A percentile compares a stretch with the other conserved stretches of the same genome.
Conservation (phyloP, 1,140 invertebrate genomes). For the Apis laboriosa region DNA sequence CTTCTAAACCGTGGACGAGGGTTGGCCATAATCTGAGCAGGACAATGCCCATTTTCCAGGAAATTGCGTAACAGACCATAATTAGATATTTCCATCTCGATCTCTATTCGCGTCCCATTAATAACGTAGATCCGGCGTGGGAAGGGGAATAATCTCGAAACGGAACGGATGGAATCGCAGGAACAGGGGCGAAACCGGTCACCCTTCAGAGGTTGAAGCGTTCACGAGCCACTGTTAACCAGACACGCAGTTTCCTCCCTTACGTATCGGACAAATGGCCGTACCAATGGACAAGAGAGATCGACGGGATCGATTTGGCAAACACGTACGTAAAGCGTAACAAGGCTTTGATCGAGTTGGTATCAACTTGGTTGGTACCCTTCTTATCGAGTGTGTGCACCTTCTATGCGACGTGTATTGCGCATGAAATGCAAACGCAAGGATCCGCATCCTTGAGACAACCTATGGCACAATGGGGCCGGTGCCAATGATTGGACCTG, state of each 20-base stretch:
- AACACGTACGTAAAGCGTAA: background rate
- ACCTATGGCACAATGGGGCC: background rate
- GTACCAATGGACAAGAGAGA: background rate
- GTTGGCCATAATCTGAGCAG: background rate
- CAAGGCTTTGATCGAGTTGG: constrained; percentile 6
- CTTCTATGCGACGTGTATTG: background rate
- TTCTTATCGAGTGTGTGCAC: background rate
- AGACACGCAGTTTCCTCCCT: background rate
- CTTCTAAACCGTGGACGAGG: background rate
- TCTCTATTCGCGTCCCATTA: constrained; percentile 44
- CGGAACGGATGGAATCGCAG: constrained; percentile 39
- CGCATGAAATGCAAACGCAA: constrained; percentile 1
- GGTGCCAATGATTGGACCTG: background rate
- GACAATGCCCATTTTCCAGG: constrained; percentile 32
- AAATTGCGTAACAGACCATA: constrained; percentile 36
- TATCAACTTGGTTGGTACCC: background rate
- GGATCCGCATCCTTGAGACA: constrained; percentile 14
- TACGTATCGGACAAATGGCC: constrained; percentile 32
- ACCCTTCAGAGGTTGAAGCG: constrained; percentile 41
- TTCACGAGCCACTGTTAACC: background rate
- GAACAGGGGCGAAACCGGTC: constrained; percentile 34
- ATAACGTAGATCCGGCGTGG: constrained; percentile 42
- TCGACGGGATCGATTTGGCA: background rate
- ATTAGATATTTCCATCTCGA: constrained; percentile 49
- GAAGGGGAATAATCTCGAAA: constrained; percentile 26